phyloP scores from a whole-genome alignment of 2,113 vertebrate genomes.

The Oryctolagus cuniculus region mOryCun1.1 NC_091433.1:161618501-161619000 shows the following conservation, averaged over 20 bases:
- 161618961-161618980: not conserved
- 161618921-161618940: not conserved
- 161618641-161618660: not conserved
- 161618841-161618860: not conserved
- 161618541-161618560: not conserved
- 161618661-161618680: slow-evolving; percentile 12
- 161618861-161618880: not conserved
- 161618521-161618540: not conserved
- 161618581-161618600: not conserved
- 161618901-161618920: not conserved
- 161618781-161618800: slow-evolving; percentile 10
- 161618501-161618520: not conserved
- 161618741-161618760: not conserved
- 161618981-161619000: not conserved
- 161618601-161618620: not conserved
- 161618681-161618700: not conserved
- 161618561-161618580: not conserved
- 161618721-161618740: not conserved
- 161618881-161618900: not conserved
- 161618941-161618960: not conserved
- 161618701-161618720: not conserved
- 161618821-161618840: not conserved
- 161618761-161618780: not conserved
- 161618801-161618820: not conserved
- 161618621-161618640: not conserved